Percentiles rank a stretch among this genome's conserved stretches.
phyloP scores from a whole-genome alignment of 2,113 vertebrate genomes.

The Athene noctua region DNA sequence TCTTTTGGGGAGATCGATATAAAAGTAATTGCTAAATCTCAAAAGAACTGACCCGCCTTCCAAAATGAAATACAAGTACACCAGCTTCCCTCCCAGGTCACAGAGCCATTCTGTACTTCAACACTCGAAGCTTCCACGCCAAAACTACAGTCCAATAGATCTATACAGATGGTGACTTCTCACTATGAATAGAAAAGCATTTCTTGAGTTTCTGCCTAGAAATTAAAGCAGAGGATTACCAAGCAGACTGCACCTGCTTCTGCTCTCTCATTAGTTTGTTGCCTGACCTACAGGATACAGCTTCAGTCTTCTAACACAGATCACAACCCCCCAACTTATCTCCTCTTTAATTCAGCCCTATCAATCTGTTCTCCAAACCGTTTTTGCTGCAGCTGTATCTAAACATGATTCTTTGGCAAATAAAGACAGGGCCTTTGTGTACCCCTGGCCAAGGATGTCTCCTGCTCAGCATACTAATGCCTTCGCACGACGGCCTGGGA shows the following conservation, averaged over 20 bases:
- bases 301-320: background rate
- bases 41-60: background rate
- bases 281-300: background rate
- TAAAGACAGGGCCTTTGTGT: background rate
- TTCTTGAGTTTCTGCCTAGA: background rate
- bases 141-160: background rate
- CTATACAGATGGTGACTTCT: background rate
- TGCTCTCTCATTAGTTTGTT: rapidly evolving
- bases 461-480: background rate
- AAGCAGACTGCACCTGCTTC: background rate
- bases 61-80: background rate
- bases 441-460: background rate
- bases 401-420: background rate
- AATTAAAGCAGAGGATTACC: background rate
- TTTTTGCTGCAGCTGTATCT: background rate
- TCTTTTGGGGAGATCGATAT: rapidly evolving
- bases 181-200: background rate
- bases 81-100: background rate
- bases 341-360: background rate
- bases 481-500: background rate
- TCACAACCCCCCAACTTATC: rapidly evolving
- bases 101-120: background rate
- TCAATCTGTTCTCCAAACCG: rapidly evolving
- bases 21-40: background rate
- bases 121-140: rapidly evolving